phyloP scores from a whole-genome alignment of 2,113 vertebrate genomes.

The Caracal caracal region DNA sequence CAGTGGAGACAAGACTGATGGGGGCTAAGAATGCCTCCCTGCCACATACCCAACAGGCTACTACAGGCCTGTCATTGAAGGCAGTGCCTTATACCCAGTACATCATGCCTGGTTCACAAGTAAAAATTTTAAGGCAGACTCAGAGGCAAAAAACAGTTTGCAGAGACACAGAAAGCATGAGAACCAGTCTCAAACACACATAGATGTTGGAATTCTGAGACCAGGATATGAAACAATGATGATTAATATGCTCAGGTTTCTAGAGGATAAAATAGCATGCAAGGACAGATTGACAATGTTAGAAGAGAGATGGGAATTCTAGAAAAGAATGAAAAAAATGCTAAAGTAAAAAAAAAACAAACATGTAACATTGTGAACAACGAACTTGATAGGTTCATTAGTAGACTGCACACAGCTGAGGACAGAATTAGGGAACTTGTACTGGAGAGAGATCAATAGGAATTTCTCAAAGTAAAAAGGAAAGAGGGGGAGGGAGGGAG shows the following conservation, averaged over 20 bases:
- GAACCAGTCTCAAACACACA: too few relatives aligned
- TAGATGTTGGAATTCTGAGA: too few relatives aligned
- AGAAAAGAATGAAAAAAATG: neutral
- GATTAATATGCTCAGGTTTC: too few relatives aligned
- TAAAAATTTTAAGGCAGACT: neutral
- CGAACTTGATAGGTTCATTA: neutral
- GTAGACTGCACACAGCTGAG: neutral
- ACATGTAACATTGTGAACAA: neutral
- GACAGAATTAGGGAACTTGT: neutral
- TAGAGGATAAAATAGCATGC: too few relatives aligned
- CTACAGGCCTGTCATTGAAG: neutral
- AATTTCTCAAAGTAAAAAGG: neutral
- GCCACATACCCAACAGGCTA: neutral
- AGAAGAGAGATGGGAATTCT: neutral
- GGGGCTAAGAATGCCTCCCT: neutral
- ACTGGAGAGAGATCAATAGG: neutral
- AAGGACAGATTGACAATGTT: neutral
- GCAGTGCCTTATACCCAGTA: neutral
- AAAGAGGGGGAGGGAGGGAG: neutral
- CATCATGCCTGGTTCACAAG: neutral
- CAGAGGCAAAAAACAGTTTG: neutral
- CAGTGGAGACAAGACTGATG: neutral
- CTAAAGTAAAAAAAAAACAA: neutral
- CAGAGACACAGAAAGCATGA: neutral
- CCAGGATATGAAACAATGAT: too few relatives aligned